Conservation (phyloP, 2,888 invertebrate genomes). For the Cryptus armator region DNA sequence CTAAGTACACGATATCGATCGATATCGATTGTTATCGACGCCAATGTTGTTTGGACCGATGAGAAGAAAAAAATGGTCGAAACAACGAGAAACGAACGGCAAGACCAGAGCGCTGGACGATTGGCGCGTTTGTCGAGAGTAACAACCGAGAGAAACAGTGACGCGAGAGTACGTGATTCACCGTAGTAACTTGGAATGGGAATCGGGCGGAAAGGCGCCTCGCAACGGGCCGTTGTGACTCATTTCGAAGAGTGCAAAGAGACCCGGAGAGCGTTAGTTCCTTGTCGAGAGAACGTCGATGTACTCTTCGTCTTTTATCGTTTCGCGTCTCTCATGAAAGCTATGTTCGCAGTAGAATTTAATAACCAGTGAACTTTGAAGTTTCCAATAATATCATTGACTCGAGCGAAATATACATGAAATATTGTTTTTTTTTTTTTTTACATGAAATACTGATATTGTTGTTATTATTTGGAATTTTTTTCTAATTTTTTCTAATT, state of each 20-base stretch:
- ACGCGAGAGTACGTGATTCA: constrained; percentile 64
- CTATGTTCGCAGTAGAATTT: background rate
- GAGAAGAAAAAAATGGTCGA: background rate
- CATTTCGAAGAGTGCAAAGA: constrained; percentile 40
- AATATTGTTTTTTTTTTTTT: background rate
- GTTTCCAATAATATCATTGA: background rate
- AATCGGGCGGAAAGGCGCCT: constrained; percentile 32
- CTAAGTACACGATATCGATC: constrained; percentile 1
- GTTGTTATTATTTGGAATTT: background rate
- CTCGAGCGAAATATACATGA: no score
- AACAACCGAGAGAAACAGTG: constrained; percentile 41
- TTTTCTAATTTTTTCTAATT: background rate
- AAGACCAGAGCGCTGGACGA: background rate
- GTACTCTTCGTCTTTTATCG: constrained; percentile 4
- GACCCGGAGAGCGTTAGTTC: constrained; percentile 6
- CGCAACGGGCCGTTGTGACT: constrained; percentile 44
- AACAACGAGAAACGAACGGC: background rate
- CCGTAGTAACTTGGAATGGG: constrained; percentile 31
- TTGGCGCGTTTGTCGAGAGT: constrained; percentile 32
- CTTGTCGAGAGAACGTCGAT: constrained; percentile 6
- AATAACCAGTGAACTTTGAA: background rate
- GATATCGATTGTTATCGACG: background rate
- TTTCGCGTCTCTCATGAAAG: background rate
- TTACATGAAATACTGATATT: background rate
- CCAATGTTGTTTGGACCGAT: background rate